These are phyloP conservation scores for Dichetophora obliterata DNA, from an alignment of 2,888 invertebrate genomes.

Conservation along the genomic window DNA sequence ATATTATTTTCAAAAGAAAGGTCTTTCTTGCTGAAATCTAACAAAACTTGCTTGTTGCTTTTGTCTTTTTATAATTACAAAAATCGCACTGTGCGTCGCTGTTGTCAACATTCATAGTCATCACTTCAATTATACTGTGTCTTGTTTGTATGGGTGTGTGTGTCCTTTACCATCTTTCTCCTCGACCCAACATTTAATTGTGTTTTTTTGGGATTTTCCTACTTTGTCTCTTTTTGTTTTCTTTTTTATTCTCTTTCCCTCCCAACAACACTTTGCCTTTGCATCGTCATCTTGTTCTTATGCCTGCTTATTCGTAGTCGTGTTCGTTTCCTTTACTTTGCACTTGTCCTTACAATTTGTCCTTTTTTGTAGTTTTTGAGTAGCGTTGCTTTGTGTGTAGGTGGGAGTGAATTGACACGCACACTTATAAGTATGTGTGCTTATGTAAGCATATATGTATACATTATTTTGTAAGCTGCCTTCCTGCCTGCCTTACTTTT, in stretches of 20 bases:
- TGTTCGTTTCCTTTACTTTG: not conserved
- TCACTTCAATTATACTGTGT: slow-evolving; percentile 3
- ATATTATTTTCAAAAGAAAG: too few relatives aligned
- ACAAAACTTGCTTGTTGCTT: too few relatives aligned
- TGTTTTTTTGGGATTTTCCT: not conserved
- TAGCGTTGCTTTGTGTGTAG: not conserved
- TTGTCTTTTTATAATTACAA: too few relatives aligned
- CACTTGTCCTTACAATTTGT: slow-evolving; percentile 10
- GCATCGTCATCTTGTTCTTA: not conserved
- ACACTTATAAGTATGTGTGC: not conserved
- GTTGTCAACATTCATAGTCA: not conserved
- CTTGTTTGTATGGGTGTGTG: not conserved
- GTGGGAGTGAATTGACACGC: not conserved
- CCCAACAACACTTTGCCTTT: not conserved
- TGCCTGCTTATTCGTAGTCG: not conserved
- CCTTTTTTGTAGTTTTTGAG: not conserved
- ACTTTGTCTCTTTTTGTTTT: not conserved
- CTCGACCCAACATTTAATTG: not conserved
- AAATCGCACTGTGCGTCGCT: too few relatives aligned
- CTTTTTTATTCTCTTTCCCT: not conserved
- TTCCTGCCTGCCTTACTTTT: not conserved
- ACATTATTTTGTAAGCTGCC: too few relatives aligned
- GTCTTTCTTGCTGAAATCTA: too few relatives aligned
- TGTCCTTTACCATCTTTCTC: not conserved
- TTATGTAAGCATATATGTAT: too few relatives aligned